Percentiles rank a stretch among this genome's conserved stretches.
Conservation (phyloP, 2,888 invertebrate species). For the Helleia helle region DNA sequence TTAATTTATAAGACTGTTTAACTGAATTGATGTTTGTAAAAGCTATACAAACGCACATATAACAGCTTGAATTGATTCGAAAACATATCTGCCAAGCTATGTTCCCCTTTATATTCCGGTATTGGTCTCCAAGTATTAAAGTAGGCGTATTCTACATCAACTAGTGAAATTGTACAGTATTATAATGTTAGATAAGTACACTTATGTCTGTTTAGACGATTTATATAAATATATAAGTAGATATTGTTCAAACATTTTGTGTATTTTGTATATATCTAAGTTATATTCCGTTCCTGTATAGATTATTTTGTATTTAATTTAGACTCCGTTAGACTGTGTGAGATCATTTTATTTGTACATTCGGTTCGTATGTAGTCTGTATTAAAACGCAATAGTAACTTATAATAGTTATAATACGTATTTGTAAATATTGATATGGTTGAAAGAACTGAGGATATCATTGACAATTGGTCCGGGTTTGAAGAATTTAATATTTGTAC, state of each 20-base stretch:
- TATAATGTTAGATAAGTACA: slow-evolving; percentile 59
- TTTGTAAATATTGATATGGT: slow-evolving; percentile 58
- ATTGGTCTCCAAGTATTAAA: slow-evolving; percentile 60
- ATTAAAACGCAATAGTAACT: slow-evolving; percentile 72
- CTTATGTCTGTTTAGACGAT: slow-evolving; percentile 54
- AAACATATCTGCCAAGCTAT: slow-evolving; percentile 44
- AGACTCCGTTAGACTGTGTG: slow-evolving; percentile 40
- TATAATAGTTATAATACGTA: slow-evolving; percentile 63
- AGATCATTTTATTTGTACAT: slow-evolving; percentile 56
- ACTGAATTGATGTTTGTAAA: slow-evolving; percentile 66
- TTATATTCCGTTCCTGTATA: slow-evolving; percentile 70
- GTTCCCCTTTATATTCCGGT: slow-evolving; percentile 55
- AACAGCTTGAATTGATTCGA: slow-evolving; percentile 33
- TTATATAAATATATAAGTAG: slow-evolving; percentile 47
- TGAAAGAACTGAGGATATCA: slow-evolving; percentile 35
- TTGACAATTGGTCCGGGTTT: slow-evolving; percentile 14
- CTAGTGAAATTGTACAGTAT: slow-evolving; percentile 74
- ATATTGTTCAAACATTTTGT: slow-evolving; percentile 58
- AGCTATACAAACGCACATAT: slow-evolving; percentile 32
- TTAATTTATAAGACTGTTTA: slow-evolving; percentile 59
- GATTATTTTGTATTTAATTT: slow-evolving; percentile 42
- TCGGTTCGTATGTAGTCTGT: slow-evolving; percentile 61
- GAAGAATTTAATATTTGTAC: slow-evolving; percentile 17
- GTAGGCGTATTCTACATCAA: slow-evolving; percentile 49
- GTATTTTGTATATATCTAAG: slow-evolving; percentile 71